These are phyloP conservation scores for Mesitornis unicolor DNA, from an alignment of 2,113 vertebrate genomes.

Conservation along the genomic window DNA sequence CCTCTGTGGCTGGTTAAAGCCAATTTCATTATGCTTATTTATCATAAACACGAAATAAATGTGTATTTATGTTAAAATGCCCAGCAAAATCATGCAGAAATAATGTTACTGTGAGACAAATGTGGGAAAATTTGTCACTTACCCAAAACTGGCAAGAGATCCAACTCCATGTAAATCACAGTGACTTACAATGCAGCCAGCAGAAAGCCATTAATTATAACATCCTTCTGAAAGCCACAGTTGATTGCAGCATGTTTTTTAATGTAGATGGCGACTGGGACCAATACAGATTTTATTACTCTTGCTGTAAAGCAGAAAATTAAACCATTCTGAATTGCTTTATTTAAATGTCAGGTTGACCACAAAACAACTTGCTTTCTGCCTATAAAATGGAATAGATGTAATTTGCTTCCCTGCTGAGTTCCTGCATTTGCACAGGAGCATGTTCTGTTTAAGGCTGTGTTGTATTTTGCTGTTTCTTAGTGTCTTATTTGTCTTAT, in stretches of 20 bases:
- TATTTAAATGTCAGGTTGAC: slow-evolving; percentile 21
- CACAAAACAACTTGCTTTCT: neutral
- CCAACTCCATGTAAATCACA: neutral
- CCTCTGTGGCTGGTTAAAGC: neutral
- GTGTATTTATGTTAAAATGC: neutral
- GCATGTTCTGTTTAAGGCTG: neutral
- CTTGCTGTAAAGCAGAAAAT: neutral
- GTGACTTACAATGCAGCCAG: neutral
- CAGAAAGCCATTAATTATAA: neutral
- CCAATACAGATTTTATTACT: neutral
- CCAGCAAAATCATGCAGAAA: neutral
- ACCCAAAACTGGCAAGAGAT: neutral
- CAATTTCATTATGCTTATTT: neutral
- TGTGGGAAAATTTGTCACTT: neutral
- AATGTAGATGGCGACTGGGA: neutral
- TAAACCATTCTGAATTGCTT: neutral
- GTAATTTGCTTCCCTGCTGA: neutral
- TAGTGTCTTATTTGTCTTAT: no score
- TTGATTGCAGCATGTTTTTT: neutral
- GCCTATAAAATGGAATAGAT: neutral
- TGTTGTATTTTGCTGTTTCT: neutral
- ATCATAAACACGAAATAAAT: neutral
- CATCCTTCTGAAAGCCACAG: neutral
- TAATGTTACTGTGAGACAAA: neutral
- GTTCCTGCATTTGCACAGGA: neutral